Evolutionary conservation across 2,113 vertebrate genomes (phyloP).

Genomic region (Bombycilla garrulus): DNA sequence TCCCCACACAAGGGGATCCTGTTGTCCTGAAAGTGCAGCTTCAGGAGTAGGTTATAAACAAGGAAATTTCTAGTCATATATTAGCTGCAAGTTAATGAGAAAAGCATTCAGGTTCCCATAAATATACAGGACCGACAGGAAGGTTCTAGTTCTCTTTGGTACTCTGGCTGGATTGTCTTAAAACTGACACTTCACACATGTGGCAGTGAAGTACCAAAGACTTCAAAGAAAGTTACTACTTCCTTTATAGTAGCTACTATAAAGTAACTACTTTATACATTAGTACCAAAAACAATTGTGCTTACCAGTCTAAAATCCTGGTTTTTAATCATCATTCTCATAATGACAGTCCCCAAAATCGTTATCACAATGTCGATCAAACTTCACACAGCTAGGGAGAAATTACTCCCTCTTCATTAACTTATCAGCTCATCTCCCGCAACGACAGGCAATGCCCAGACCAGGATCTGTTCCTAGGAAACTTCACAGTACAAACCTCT

Average conservation of each 20-base stretch:
- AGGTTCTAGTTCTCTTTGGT: neutral
- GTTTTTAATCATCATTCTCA: neutral
- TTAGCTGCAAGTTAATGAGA: neutral
- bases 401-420: neutral
- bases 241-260: no score
- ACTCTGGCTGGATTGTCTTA: neutral
- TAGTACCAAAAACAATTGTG: neutral
- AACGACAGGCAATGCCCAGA: neutral
- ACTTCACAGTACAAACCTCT: neutral
- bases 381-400: neutral
- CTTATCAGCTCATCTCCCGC: neutral
- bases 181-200: neutral
- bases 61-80: neutral
- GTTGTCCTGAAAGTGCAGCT: neutral
- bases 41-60: neutral
- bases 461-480: neutral
- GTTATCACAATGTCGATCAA: fast-evolving
- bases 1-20: neutral
- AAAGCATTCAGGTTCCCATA: neutral
- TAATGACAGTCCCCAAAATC: neutral
- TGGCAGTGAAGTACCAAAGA: neutral
- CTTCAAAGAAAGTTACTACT: neutral
- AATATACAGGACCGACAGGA: fast-evolving
- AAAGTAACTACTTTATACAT: neutral
- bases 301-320: neutral